Evolutionary conservation across 2,113 vertebrate genomes (phyloP).

Genomic region (Odocoileus hemionus): DNA sequence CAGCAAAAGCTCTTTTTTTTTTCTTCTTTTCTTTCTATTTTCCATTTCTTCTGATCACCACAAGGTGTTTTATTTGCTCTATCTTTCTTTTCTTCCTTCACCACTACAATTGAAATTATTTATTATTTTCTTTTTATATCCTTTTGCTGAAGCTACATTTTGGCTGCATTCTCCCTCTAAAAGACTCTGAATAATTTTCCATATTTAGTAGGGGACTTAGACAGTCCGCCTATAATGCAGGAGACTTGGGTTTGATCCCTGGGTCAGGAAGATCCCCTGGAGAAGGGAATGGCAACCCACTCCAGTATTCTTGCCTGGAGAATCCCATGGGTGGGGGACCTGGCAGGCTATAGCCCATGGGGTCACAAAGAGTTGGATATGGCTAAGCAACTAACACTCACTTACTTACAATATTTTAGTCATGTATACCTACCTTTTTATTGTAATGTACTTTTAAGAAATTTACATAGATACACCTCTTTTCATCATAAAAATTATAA

Average conservation of each 20-base stretch:
- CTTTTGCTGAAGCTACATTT: not conserved
- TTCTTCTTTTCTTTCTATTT: not conserved
- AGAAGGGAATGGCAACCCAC: not conserved
- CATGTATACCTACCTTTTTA: not conserved
- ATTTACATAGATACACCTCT: not conserved
- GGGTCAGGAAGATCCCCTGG: not conserved
- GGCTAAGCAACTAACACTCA: not conserved
- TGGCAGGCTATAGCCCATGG: not conserved
- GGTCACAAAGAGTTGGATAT: not conserved
- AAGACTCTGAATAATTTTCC: not conserved
- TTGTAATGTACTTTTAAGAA: not conserved
- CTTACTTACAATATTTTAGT: not conserved
- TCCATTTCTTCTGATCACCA: not conserved
- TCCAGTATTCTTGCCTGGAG: not conserved
- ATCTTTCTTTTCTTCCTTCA: not conserved
- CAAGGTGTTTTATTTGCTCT: not conserved
- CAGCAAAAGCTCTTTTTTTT: not conserved
- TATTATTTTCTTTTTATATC: not conserved
- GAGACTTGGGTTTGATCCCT: not conserved
- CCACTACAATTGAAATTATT: not conserved
- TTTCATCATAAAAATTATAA: not conserved
- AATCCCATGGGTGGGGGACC: fast-evolving
- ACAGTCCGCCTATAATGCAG: not conserved
- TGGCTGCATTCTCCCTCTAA: not conserved
- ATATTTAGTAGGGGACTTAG: not conserved